These are phyloP conservation scores for Sialia sialis DNA, from an alignment of 2,113 vertebrate species.

Conservation along the genomic window DNA sequence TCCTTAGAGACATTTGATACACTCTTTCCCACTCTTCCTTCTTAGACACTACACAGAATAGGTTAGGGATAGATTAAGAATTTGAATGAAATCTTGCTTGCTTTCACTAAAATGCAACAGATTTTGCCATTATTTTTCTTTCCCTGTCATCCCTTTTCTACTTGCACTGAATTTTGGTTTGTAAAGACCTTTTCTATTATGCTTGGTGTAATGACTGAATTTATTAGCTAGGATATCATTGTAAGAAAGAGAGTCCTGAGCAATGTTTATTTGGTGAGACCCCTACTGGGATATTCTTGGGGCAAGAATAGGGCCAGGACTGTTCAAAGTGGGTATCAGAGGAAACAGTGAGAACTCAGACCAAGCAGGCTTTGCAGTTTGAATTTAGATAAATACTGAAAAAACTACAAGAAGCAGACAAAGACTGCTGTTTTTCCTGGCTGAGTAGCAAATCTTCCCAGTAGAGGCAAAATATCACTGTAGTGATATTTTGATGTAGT, in stretches of 20 bases:
- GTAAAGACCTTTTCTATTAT: background rate
- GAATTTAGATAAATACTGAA: background rate
- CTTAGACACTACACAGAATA: background rate
- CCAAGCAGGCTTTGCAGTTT: background rate
- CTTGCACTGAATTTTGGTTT: background rate
- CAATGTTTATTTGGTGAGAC: background rate
- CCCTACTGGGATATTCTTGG: background rate
- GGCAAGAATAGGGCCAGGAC: background rate
- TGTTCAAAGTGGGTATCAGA: background rate
- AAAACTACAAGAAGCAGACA: background rate
- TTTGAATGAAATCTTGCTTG: background rate
- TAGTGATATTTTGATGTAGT: background rate
- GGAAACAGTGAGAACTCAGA: background rate
- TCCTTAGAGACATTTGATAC: background rate
- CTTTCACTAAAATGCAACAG: background rate
- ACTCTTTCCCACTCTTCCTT: background rate
- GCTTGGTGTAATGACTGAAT: background rate
- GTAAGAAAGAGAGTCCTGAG: background rate
- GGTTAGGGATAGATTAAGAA: background rate
- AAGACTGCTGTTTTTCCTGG: background rate
- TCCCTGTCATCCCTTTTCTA: background rate
- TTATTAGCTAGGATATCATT: background rate
- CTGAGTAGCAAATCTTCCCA: background rate
- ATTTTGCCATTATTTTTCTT: background rate
- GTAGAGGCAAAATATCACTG: background rate